Base-by-base conservation (phyloP, 2,888 invertebrate genomes). In the Dysmachus trigonus region DNA sequence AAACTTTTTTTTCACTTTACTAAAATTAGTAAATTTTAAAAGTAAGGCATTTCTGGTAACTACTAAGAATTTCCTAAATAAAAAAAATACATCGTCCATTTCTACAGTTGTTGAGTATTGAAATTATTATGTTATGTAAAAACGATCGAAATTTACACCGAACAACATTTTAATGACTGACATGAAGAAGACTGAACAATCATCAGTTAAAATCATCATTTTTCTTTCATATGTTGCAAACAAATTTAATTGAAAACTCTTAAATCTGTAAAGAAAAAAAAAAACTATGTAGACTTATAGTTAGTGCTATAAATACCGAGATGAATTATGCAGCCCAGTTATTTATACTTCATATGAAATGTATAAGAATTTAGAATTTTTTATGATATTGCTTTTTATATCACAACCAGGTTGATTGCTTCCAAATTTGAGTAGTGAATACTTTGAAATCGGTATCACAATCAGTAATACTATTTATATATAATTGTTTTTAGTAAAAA, bases 101-200 rank as follows among this genome's bases (percentile, higher is more conserved):
- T 27, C 0, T 62, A 62, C 10, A 62, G 62, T 62, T 62, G 62
- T 62, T 62, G 62, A 62, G 62, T 22, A 62, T 10, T 10, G 10
- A 27, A 2, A 27, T 10, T 22, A 2, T 27, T 62, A 22, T 62
- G 0, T 22, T 62, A 62, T 27, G 1, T 47, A 18, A 22, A 62
- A 22, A 8, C 22, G 27, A 27, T 62, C 62, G 62, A 62, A 62
- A 62, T 62, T 18, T 62, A 27, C 22, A 27, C 27, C 22, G 62
- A 62, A 62, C 10, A 22, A 2, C 7, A 62, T 27, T 22, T 22
- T 10, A 62, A 10, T 62, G 62, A 62, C 62, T 62, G 62, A 62
- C 47, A 13, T 77, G 47, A 38, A 73, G 27, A 77, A 77, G 77
- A 77, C 77, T 77, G 77, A 77, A 77, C n/a, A 76, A n/a, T 77